Evolutionary conservation across 2,888 invertebrate genomes (phyloP), one percentile per base, ranked within the genome.

Genomic region (Notodromas monacha): DNA sequence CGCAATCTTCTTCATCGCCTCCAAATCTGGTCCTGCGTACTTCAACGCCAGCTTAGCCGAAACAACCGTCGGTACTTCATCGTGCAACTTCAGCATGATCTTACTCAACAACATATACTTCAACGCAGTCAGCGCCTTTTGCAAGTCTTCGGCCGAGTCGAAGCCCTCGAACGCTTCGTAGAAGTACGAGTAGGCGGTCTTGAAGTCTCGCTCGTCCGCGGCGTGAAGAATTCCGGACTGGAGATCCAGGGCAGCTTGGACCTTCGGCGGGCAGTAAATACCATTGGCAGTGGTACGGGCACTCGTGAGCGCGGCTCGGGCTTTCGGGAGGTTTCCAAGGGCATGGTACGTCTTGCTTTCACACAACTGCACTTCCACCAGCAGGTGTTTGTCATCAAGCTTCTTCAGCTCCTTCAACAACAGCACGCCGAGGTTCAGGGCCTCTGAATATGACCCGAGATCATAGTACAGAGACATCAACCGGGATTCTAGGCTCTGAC

Each of bases 261-360:
- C 70, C 55, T 84, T 81, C 1, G 96, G 92, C 36, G 92, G 86
- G 50, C 92, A 89, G 50, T 99, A 99, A 43, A 99, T 92, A 8
- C 89, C 79, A 54, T 99, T 99, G 4, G 96, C 96, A 29, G 96
- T 99, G n/a, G 96, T 96, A 42, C 96, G 62, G 3, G 86, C 96
- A 26, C 89, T 89, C 10, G 92, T 96, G 29, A 96, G 55, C 1
- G 92, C 89, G 30, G 92, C 92, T 39, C 89, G 58, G 6, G 86
- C 79, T 47, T 86, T 89, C 3, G 86, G 81, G 45, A 92, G 58
- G 55, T 96, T 96, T 46, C 79, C 73, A 37, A 99, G 58, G 32
- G 86, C 81, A 58, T 96, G 89, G 54, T 77, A 96, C 32, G 89
- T 84, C 60, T 96, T 92, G 50, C 86, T 86, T 54, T 99, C 96